phyloP scores from a whole-genome alignment of 2,888 invertebrate species.

The Mesochorus sp. region DNA sequence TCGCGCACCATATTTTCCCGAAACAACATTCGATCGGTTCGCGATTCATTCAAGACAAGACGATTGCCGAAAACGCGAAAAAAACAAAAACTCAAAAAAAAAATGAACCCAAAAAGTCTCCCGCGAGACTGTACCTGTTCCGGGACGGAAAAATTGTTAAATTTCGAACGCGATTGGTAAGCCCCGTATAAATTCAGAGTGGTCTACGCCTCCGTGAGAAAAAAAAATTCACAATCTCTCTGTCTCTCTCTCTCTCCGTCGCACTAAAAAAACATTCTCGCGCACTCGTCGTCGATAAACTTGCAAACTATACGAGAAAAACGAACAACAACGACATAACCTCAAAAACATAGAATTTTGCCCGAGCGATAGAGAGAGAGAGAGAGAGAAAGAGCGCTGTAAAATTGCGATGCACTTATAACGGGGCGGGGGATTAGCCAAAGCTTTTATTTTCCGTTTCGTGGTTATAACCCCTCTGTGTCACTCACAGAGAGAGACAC shows the following conservation, averaged over 20 bases:
- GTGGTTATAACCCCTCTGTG: conserved; percentile 51
- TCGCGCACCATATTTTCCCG: too few relatives aligned
- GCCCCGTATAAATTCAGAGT: too few relatives aligned
- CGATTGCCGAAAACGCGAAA: background rate
- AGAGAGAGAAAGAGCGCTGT: too few relatives aligned
- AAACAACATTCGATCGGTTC: too few relatives aligned
- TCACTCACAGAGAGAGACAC: conserved; percentile 15
- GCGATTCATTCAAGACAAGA: too few relatives aligned
- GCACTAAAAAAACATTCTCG: conserved; percentile 12
- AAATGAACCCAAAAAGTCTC: background rate
- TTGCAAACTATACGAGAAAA: background rate
- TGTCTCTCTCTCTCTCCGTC: conserved; percentile 33
- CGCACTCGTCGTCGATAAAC: conserved; percentile 33
- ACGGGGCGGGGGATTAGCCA: too few relatives aligned
- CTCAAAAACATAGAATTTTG: conserved; percentile 25
- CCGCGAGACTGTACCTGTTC: too few relatives aligned
- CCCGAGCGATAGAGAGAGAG: background rate
- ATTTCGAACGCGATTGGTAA: background rate
- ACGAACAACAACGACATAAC: conserved; percentile 6
- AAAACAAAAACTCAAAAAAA: background rate
- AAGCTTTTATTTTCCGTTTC: too few relatives aligned
- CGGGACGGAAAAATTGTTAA: background rate
- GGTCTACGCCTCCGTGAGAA: background rate
- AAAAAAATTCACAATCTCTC: conserved; percentile 33
- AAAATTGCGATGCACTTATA: conserved; percentile 1